Percentiles rank a stretch among this genome's conserved stretches.
phyloP scores from a whole-genome alignment of 2,888 invertebrate genomes.

The Latheticus oryzae region DNA sequence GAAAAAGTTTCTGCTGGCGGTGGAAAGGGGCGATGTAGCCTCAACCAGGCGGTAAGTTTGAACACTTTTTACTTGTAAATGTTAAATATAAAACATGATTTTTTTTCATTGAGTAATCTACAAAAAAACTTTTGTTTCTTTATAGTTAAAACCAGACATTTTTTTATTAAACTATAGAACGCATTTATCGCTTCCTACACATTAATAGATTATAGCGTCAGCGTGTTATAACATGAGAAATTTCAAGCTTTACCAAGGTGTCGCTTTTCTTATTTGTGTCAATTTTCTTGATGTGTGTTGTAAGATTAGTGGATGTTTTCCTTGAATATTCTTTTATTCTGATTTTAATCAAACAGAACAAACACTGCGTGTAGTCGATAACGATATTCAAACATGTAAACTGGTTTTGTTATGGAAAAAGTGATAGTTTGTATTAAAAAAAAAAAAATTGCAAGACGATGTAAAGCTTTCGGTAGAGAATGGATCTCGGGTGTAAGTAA shows the following conservation, averaged over 20 bases:
- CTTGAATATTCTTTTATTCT: slow-evolving; percentile 14
- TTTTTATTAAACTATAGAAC: slow-evolving; percentile 4
- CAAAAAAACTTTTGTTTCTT: no score
- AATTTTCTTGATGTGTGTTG: slow-evolving; percentile 28
- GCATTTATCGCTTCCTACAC: neutral
- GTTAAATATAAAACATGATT: no score
- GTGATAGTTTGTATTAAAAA: no score
- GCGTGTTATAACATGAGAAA: slow-evolving; percentile 27
- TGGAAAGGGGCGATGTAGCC: slow-evolving; percentile 96
- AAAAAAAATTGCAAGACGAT: no score
- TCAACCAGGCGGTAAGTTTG: slow-evolving; percentile 85
- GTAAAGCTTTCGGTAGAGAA: no score
- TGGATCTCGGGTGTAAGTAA: no score
- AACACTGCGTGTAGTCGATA: slow-evolving; percentile 36
- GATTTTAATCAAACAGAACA: slow-evolving; percentile 35
- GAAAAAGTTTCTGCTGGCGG: slow-evolving; percentile 94
- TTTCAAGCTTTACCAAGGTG: slow-evolving; percentile 24
- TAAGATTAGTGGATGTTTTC: slow-evolving; percentile 32
- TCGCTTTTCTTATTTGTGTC: slow-evolving; percentile 40
- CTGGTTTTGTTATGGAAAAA: slow-evolving; percentile 10
- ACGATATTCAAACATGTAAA: slow-evolving; percentile 42
- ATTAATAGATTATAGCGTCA: slow-evolving; percentile 33
- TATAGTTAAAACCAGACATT: no score
- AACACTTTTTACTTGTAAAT: no score
- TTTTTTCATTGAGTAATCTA: no score